phyloP scores from a whole-genome alignment of 2,888 invertebrate species.

The Amphimallon solstitiale region DNA sequence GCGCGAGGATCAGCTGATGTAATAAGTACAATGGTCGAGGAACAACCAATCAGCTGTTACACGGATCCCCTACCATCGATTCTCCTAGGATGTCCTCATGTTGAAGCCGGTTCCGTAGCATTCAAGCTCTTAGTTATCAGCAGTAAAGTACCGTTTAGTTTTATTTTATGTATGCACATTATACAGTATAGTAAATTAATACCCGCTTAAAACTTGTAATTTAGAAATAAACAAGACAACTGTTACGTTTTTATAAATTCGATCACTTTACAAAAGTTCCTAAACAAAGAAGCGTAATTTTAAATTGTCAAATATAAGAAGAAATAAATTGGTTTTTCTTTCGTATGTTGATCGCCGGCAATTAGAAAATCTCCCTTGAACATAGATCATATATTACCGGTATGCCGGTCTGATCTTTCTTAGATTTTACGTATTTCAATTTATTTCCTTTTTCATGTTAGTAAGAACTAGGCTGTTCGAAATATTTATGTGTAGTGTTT shows the following conservation, averaged over 20 bases:
- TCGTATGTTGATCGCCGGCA: too few species aligned
- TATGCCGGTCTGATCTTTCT: not conserved
- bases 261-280: too few species aligned
- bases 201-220: not conserved
- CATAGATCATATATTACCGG: constrained; percentile 4
- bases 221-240: too few species aligned
- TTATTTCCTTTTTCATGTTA: constrained; percentile 25
- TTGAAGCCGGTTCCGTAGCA: constrained; percentile 46
- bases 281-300: too few species aligned
- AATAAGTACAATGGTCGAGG: constrained; percentile 51
- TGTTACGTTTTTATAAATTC: too few species aligned
- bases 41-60: constrained; percentile 51
- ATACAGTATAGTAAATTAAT: constrained; percentile 2
- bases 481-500: constrained; percentile 12
- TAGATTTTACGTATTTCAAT: constrained; percentile 17
- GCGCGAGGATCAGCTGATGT: constrained; percentile 54
- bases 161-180: constrained; percentile 26
- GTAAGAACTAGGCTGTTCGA: constrained; percentile 27
- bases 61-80: constrained; percentile 40
- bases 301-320: too few species aligned
- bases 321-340: too few species aligned
- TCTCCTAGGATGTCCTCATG: constrained; percentile 42
- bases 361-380: too few species aligned
- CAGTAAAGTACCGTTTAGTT: constrained; percentile 45
- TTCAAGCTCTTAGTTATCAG: constrained; percentile 37